Base-by-base conservation (phyloP, 1,140 invertebrate genomes). In the Dolichoris vasculosae region DNA sequence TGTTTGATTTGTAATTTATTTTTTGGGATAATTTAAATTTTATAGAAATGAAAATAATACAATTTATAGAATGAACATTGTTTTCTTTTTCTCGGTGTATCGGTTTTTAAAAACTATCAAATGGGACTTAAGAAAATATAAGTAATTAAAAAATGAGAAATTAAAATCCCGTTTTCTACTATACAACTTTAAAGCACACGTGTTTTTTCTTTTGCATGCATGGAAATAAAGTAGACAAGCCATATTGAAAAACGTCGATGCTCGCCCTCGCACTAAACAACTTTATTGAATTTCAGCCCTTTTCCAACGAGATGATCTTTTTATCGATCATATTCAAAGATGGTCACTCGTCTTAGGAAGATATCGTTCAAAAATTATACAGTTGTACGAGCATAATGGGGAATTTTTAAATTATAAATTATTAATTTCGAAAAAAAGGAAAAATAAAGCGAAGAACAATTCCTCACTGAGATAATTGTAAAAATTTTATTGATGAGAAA, bases 1-100 rank as follows among this genome's bases (percentile, higher is more conserved):
- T 75, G 82, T 71, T 89, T 87, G 88, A 89, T 90, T 92, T 93
- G 92, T 92, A 92, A 93, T 92, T 90, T 90, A 88, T 87, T 92
- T 89, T 91, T 89, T 88, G 86, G 89, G 88, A 89, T 90, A 90
- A 89, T 91, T 92, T 92, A 87, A 88, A 91, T 91, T 91, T 87
- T 90, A 91, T 88, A 88, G 84, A 87, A 84, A 75, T 63, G 76
- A 88, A 82, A 89, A 88, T 86, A 73, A 67, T 9, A 8, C 4
- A 3, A 90, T 91, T 90, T 89, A 86, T 89, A 88, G 86, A 90
- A 88, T 90, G 90, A 87, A 87, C 89, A 89, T 92, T 91, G 90
- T 91, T 91, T 90, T 89, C 88, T 88, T 89, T 88, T 86, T 79
- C 85, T 87, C 88, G 88, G 82, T 88, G 83, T 87, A 86, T 79